Conservation (phyloP, 2,888 invertebrate genomes). For the Epinotia nisella region DNA sequence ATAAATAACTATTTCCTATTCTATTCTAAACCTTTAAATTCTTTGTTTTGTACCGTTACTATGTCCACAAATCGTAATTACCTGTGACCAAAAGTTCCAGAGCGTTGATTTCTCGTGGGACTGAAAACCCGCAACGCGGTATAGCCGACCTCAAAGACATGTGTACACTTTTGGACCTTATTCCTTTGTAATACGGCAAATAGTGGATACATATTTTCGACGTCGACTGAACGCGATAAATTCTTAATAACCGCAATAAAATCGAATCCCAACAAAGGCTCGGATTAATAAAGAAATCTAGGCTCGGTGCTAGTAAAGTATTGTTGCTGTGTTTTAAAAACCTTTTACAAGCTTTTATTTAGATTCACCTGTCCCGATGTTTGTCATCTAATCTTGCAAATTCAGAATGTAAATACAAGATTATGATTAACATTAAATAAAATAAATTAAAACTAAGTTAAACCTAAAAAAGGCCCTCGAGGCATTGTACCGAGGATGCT, state of each 20-base stretch:
- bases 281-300: slow-evolving; percentile 4
- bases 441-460: too few species aligned
- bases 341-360: too few species aligned
- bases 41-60: not conserved
- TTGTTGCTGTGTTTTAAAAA: not conserved
- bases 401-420: too few species aligned
- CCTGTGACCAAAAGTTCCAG: not conserved
- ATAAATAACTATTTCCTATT: too few species aligned
- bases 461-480: too few species aligned
- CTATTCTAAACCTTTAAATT: not conserved
- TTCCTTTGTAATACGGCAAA: not conserved
- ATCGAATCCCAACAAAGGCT: slow-evolving; percentile 1
- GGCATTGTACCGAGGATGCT: too few species aligned
- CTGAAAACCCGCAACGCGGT: not conserved
- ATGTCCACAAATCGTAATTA: slow-evolving; percentile 12
- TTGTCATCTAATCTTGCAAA: too few species aligned
- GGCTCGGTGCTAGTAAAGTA: not conserved
- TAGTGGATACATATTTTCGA: not conserved
- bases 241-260: slow-evolving; percentile 24
- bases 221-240: not conserved
- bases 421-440: too few species aligned
- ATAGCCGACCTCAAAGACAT: not conserved
- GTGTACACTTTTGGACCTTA: not conserved
- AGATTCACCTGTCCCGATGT: too few species aligned
- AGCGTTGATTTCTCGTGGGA: slow-evolving; percentile 10